phyloP scores from a whole-genome alignment of 1,140 invertebrate species.

The Dermatophagoides farinae region DNA sequence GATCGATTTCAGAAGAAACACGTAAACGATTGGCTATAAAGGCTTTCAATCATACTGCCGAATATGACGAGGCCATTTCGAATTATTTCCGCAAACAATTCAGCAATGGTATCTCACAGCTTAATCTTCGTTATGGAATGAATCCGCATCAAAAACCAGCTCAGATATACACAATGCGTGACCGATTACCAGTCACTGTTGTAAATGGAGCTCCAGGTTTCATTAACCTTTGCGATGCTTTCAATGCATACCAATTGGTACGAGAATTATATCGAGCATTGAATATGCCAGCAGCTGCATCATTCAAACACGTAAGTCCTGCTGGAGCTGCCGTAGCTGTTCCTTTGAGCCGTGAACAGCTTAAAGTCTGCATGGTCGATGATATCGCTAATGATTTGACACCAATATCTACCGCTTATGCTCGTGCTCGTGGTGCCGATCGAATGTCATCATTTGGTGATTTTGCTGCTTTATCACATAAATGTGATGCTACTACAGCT shows the following conservation, averaged over 20 bases:
- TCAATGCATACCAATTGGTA: conserved; percentile 93
- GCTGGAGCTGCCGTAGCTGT: conserved; percentile 63
- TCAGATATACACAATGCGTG: conserved; percentile 61
- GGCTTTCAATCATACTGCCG: conserved; percentile 84
- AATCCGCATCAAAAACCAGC: conserved; percentile 95
- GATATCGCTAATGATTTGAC: conserved; percentile 53
- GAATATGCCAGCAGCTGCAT: conserved; percentile 70
- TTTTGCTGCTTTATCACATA: conserved; percentile 80
- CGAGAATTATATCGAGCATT: conserved; percentile 59
- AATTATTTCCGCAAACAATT: conserved; percentile 87
- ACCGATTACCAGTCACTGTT: conserved; percentile 64
- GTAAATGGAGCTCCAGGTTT: conserved; percentile 88
- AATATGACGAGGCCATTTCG: conserved; percentile 81
- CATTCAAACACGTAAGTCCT: conserved; percentile 72
- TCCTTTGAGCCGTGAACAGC: conserved; percentile 47
- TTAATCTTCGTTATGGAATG: conserved; percentile 82
- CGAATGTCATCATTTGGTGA: conserved; percentile 98
- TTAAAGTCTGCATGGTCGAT: conserved; percentile 77
- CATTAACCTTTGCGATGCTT: conserved; percentile 88
- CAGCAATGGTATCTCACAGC: conserved; percentile 48
- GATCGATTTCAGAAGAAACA: conserved; percentile 45
- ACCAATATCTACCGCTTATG: conserved; percentile 81
- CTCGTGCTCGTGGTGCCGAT: conserved; percentile 79
- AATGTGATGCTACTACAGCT: conserved; percentile 66
- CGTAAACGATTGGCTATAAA: conserved; percentile 44